A percentile compares a stretch with the other conserved stretches of the same genome.
Evolutionary conservation across 2,113 vertebrate genomes (phyloP).

Genomic region (Pluvianellus socialis): DNA sequence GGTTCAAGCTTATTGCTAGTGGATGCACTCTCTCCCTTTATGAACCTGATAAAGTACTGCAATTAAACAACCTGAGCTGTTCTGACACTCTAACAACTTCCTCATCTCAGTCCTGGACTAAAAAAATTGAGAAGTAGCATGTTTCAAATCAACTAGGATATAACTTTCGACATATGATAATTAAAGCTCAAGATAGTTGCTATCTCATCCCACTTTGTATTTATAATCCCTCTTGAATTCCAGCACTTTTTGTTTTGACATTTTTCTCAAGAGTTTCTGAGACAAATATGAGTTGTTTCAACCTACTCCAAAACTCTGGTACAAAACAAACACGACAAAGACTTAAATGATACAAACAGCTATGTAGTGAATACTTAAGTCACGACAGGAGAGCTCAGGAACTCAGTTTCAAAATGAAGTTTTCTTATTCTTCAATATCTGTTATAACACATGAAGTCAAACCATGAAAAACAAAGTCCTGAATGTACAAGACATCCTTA

Average conservation of each 20-base stretch:
- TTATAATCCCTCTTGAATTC: constrained; percentile 50
- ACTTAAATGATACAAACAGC: not conserved
- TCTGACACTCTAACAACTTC: not conserved
- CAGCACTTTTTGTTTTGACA: constrained; percentile 43
- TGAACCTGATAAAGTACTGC: not conserved
- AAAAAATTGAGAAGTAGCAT: not conserved
- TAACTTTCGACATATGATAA: constrained; percentile 37
- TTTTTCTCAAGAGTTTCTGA: constrained; percentile 56
- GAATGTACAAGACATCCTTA: not conserved
- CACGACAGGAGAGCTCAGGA: not conserved
- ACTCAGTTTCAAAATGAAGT: not conserved
- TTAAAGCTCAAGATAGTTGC: constrained; percentile 19
- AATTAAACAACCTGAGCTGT: not conserved
- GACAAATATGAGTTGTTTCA: not conserved
- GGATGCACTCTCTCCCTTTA: not conserved
- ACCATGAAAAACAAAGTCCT: not conserved
- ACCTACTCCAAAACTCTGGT: not conserved
- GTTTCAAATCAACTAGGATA: constrained; percentile 29
- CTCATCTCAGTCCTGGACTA: not conserved
- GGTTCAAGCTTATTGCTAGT: not conserved
- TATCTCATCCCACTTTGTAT: constrained; percentile 51
- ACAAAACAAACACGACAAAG: not conserved
- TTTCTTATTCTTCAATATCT: not conserved
- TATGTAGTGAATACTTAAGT: not conserved
- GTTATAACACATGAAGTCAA: not conserved